These are phyloP conservation scores for Heliconius congener DNA, from an alignment of 1,140 invertebrate genomes.

Conservation along the genomic window DNA sequence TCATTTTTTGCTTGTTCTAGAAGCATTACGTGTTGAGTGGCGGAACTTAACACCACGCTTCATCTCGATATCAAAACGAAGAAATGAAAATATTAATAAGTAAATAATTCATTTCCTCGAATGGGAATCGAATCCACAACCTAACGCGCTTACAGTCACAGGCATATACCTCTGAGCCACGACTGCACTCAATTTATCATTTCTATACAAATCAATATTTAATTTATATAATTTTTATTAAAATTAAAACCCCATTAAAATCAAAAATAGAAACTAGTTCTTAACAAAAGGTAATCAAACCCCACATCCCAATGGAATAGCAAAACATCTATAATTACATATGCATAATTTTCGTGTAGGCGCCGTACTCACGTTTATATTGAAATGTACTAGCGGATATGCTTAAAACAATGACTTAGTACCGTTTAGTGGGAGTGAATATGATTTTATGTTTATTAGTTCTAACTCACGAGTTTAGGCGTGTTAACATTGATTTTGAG, in stretches of 20 bases:
- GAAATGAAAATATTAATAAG: no score
- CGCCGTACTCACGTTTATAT: slow-evolving; percentile 63
- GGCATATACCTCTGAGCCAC: no score
- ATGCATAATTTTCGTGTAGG: slow-evolving; percentile 62
- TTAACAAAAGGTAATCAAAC: slow-evolving; percentile 7
- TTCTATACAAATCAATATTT: background rate
- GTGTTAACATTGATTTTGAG: background rate
- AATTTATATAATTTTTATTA: background rate
- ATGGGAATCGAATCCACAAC: no score
- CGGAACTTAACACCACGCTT: no score
- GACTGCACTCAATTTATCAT: no score
- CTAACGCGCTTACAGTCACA: no score
- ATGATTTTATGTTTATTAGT: slow-evolving; percentile 45
- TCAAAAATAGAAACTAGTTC: background rate
- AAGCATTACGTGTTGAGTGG: background rate
- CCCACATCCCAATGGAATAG: background rate
- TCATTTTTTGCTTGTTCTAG: no score
- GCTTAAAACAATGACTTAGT: slow-evolving; percentile 65
- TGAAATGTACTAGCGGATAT: slow-evolving; percentile 63
- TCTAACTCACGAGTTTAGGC: slow-evolving; percentile 26
- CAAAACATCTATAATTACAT: slow-evolving; percentile 44
- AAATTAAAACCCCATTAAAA: background rate
- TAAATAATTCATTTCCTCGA: no score
- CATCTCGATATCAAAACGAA: fast-evolving
- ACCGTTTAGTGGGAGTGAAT: slow-evolving; percentile 63